Conservation (phyloP, 2,113 vertebrate species). For the cattle (Bos taurus) region DNA sequence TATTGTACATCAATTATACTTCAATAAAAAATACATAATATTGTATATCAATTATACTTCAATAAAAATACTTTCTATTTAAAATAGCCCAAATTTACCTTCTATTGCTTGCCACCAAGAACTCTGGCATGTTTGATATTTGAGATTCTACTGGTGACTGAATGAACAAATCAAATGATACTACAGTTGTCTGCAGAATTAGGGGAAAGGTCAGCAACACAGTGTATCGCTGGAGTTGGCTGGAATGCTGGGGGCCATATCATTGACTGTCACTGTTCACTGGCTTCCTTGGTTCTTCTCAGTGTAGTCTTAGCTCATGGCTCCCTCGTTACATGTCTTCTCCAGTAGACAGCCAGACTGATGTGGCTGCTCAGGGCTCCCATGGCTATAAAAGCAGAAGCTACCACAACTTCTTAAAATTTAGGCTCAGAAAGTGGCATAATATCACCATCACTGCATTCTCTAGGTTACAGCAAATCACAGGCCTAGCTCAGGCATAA, state of each 20-base stretch:
- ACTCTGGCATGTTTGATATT: neutral
- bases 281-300: neutral
- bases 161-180: neutral
- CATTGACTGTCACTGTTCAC: neutral
- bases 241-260: neutral
- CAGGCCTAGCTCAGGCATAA: neutral
- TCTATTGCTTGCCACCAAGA: neutral
- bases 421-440: neutral
- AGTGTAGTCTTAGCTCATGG: neutral
- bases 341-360: neutral
- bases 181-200: neutral
- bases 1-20: neutral
- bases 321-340: neutral
- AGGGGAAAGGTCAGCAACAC: neutral
- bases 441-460: neutral
- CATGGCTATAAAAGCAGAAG: neutral
- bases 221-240: no score
- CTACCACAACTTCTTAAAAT: neutral
- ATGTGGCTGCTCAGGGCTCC: neutral
- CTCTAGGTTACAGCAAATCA: neutral
- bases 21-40: neutral
- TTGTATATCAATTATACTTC: neutral
- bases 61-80: neutral
- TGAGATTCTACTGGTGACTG: neutral
- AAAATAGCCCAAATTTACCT: neutral